phyloP scores from a whole-genome alignment of 2,113 vertebrate genomes.

The Calyptommatus sinebrachiatus region DNA sequence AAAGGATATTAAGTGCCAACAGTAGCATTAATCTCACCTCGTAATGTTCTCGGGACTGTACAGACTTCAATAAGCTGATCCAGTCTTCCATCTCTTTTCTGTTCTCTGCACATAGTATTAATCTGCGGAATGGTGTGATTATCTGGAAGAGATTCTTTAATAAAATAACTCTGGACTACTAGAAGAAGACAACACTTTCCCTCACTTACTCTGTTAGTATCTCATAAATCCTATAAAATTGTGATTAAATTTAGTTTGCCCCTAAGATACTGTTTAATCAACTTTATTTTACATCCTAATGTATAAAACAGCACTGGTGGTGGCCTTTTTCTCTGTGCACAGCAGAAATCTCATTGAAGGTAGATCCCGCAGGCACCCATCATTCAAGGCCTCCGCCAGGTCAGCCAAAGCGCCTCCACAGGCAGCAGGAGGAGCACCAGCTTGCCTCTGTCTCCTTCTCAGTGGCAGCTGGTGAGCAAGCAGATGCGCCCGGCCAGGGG shows the following conservation, averaged over 20 bases:
- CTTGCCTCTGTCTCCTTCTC: too few species aligned
- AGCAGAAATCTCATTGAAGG: too few species aligned
- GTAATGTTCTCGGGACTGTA: constrained; percentile 93
- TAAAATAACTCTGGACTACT: constrained; percentile 35
- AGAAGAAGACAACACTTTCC: constrained; percentile 15
- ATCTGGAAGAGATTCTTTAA: constrained; percentile 72
- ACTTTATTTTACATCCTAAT: not conserved
- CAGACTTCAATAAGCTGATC: constrained; percentile 90
- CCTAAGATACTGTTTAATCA: not conserved
- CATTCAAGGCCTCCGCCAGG: too few species aligned
- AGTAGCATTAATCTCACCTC: constrained; percentile 80
- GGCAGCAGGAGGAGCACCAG: too few species aligned
- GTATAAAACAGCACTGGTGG: too few species aligned
- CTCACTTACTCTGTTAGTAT: constrained; percentile 15
- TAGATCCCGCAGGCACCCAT: too few species aligned
- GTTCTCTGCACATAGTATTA: constrained; percentile 89
- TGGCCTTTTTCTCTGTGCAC: too few species aligned
- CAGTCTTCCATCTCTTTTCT: constrained; percentile 94
- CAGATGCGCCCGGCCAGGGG: too few species aligned
- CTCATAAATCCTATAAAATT: not conserved
- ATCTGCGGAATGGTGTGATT: constrained; percentile 88
- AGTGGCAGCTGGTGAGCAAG: too few species aligned
- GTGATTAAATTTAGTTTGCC: not conserved
- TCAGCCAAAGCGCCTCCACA: too few species aligned
- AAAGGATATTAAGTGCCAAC: not conserved